Conservation (phyloP, 2,113 vertebrate genomes). For the Aldabrachelys gigantea region DNA sequence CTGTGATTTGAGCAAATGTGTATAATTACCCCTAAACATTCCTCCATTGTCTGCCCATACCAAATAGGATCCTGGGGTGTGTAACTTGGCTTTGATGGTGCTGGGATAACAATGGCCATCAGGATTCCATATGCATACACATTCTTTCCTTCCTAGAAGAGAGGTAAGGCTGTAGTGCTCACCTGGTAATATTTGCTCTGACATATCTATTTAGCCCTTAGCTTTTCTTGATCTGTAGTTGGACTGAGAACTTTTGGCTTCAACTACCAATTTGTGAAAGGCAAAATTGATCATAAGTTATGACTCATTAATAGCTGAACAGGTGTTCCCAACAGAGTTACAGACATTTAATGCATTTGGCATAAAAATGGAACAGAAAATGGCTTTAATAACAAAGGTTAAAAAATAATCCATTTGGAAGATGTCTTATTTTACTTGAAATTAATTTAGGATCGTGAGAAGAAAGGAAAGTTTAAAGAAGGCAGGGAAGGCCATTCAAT, state of each 20-base stretch:
- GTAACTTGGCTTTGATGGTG: neutral
- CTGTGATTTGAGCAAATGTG: neutral
- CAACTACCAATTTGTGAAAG: neutral
- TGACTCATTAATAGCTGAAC: neutral
- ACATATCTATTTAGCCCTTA: neutral
- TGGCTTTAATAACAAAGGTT: neutral
- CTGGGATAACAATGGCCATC: neutral
- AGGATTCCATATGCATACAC: neutral
- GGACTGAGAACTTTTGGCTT: neutral
- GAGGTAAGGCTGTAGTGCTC: neutral
- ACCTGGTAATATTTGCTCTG: neutral
- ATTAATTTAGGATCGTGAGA: neutral
- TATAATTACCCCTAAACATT: neutral
- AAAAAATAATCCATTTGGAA: neutral
- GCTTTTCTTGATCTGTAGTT: slow-evolving; percentile 21
- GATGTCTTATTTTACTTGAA: neutral
- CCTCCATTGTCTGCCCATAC: neutral
- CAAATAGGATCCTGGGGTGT: neutral
- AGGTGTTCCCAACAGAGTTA: neutral
- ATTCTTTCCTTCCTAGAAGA: neutral
- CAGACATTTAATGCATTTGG: neutral
- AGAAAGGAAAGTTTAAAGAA: neutral
- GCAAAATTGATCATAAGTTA: neutral
- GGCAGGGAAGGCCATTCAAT: neutral
- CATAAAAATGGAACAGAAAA: neutral